Evolutionary conservation across 2,113 vertebrate species (phyloP), one percentile per base, ranked within the genome.

Genomic region (Leiothrix lutea): DNA sequence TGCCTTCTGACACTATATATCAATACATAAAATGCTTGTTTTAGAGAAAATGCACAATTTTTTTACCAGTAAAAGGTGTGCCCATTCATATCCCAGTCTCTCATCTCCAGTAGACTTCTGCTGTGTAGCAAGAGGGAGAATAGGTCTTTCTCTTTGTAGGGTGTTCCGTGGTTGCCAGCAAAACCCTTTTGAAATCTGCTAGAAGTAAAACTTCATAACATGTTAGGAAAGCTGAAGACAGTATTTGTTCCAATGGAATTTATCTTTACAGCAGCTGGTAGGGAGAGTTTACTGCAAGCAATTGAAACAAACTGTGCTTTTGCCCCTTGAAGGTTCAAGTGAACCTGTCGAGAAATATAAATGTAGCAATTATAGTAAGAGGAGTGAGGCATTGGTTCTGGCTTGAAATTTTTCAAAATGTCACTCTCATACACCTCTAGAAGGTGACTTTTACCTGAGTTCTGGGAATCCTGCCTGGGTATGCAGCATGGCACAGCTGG

Each of bases 31-130:
- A 6, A 19, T 48, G 33, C 12, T 90, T 11, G 4, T 58, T 89
- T 81, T 79, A 62, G 35, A 18, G 80, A 90, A 90, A 86, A 53
- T 0, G 0, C 9, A 5, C 21, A 0, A 1, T 20, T 72, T 75
- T 82, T 82, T 69, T 35, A 26, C 12, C 20, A 57, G 40, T 15
- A 81, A 57, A 75, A 71, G 3, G 2, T 25, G 6, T 31, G 10
- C 6, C n/a, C 5, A 6, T 80, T 80, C 26, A n/a, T n/a, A n/a
- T n/a, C n/a, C n/a, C n/a, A n/a, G n/a, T n/a, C n/a, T n/a, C n/a
- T n/a, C n/a, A 48, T 40, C 19, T 82, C 33, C 28, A 33, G 9
- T 6, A 58, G 38, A 50, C 38, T 48, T 44, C 23, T 72, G 4
- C 33, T 53, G 28, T 18, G 7, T 35, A 70, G 48, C 16, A 90